phyloP scores from a whole-genome alignment of 2,113 vertebrate genomes.

The Brachyhypopomus gauderio region DNA sequence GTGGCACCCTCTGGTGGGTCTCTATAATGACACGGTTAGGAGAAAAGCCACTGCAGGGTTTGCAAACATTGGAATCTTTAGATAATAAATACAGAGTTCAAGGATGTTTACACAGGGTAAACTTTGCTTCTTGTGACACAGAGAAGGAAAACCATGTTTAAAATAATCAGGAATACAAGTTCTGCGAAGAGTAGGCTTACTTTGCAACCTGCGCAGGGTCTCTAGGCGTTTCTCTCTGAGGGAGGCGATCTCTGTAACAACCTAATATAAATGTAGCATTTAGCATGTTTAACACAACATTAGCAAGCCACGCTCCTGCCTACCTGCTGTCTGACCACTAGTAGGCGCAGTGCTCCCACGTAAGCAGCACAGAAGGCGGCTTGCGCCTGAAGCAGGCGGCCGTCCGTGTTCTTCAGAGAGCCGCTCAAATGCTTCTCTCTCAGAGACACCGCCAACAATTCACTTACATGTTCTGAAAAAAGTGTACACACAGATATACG shows the following conservation, averaged over 20 bases:
- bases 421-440: slow-evolving; percentile 87
- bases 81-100: neutral
- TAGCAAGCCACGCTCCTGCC: neutral
- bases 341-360: slow-evolving; percentile 84
- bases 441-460: slow-evolving; percentile 85
- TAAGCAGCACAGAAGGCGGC: slow-evolving; percentile 81
- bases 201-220: slow-evolving; percentile 89
- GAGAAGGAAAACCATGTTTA: neutral
- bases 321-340: slow-evolving; percentile 89
- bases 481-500: neutral
- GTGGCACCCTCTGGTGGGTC: neutral
- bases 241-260: slow-evolving; percentile 84
- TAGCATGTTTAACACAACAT: neutral
- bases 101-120: no score
- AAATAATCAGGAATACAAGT: neutral
- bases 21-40: neutral
- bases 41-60: neutral
- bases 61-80: neutral
- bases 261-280: slow-evolving; percentile 65
- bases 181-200: slow-evolving; percentile 64
- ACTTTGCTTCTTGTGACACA: no score
- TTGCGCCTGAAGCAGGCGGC: slow-evolving; percentile 80
- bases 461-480: slow-evolving; percentile 76
- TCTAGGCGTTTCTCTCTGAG: slow-evolving; percentile 88
- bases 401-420: slow-evolving; percentile 82